A percentile compares a stretch with the other conserved stretches of the same genome.
Evolutionary conservation across 2,113 vertebrate genomes (phyloP).

Genomic region (Lasiurus borealis): DNA sequence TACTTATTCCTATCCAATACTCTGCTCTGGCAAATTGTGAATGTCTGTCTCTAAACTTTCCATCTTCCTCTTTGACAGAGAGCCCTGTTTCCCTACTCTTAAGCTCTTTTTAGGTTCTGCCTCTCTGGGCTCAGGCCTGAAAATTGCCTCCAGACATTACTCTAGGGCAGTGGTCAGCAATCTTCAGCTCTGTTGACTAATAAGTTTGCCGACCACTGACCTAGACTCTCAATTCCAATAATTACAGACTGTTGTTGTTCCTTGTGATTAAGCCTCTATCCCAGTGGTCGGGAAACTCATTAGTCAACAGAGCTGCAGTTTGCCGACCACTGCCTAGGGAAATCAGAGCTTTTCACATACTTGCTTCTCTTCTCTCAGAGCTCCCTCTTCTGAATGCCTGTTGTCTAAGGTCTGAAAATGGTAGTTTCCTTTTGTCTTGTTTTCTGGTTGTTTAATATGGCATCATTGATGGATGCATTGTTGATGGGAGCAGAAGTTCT

Average conservation of each 20-base stretch:
- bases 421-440: constrained; percentile 14
- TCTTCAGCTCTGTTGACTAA: no score
- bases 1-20: neutral
- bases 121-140: neutral
- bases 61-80: neutral
- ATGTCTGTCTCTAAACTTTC: neutral
- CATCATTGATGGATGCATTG: neutral
- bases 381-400: neutral
- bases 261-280: no score
- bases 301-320: no score
- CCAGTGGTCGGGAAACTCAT: no score
- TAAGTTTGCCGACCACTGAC: no score
- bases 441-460: neutral
- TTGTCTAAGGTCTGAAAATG: neutral
- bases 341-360: neutral
- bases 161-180: neutral
- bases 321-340: neutral
- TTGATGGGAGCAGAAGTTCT: constrained; percentile 12
- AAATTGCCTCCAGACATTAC: neutral
- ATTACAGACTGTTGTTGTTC: no score
- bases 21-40: neutral
- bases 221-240: no score
- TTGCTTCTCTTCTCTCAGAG: neutral
- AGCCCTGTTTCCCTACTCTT: neutral
- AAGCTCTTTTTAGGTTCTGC: neutral